Base-by-base conservation (phyloP, 2,113 vertebrate species). In the Oreochromis tanganicae region DNA sequence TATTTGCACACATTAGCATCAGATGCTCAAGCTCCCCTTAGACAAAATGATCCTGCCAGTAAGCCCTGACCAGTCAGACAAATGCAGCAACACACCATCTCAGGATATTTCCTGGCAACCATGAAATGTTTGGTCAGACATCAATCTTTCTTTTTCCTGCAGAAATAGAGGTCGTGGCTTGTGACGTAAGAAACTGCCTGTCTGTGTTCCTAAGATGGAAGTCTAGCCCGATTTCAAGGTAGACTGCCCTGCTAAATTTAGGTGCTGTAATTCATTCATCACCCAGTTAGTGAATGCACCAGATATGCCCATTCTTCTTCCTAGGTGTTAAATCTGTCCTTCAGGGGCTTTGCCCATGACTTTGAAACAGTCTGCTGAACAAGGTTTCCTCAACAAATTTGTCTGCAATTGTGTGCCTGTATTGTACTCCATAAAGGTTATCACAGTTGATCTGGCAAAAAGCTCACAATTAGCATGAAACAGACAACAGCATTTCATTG, bases 211-310 rank as follows among this genome's bases (percentile, higher is more conserved):
- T 14, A 90, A 93, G 93, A 95, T 92, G 92, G 92, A 94, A 91
- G 92, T 93, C 92, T 88, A 85, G 93, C 93, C 91, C 36, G 93
- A 95, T 96, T 96, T 96, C 96, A 97, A 96, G 96, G 96, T 97
- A 96, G 96, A 93, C 94, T 95, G 95, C 93, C 85, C 71, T 85
- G 93, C 94, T 96, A 96, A 95, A 96, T 96, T 95, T 94, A 94
- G 94, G 88, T 93, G 92, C 89, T 85, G 95, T 96, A 95, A 96
- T 96, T 96, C 95, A 96, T 96, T 96, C 93, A 96, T 96, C 94
- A 95, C 91, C 87, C 94, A 91, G 92, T 95, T 93, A 94, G 93
- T 89, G 88, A 95, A 94, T 93, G 91, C 94, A 87, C 93, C 90
- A 89, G 94, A 92, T 94, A 95, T 92, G 91, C 90, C 93, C 92